phyloP scores from a whole-genome alignment of 2,888 invertebrate species.

The Agonopterix subpropinquella region DNA sequence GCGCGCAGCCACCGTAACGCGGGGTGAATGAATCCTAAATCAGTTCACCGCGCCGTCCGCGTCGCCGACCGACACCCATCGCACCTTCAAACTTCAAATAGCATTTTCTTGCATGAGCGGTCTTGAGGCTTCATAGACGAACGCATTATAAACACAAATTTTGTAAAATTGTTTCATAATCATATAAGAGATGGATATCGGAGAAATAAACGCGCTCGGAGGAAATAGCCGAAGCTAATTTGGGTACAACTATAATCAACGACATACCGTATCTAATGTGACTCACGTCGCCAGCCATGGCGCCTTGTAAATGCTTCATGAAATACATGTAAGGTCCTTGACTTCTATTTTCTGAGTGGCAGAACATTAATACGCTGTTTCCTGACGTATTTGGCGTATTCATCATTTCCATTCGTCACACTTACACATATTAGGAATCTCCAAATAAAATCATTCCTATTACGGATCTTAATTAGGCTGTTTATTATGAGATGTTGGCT shows the following conservation, averaged over 20 bases:
- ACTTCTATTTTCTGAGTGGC: constrained; percentile 37
- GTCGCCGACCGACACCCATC: constrained; percentile 21
- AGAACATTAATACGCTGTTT: constrained; percentile 47
- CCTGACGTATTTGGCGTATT: constrained; percentile 23
- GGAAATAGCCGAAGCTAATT: constrained; percentile 26
- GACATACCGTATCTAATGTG: constrained; percentile 50
- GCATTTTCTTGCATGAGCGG: constrained; percentile 14
- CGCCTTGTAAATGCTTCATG: constrained; percentile 23
- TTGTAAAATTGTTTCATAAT: constrained; percentile 3
- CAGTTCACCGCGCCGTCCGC: constrained; percentile 41
- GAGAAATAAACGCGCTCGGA: constrained; percentile 11
- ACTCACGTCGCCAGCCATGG: constrained; percentile 24
- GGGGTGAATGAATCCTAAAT: constrained; percentile 67
- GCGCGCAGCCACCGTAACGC: constrained; percentile 57
- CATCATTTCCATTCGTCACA: not conserved
- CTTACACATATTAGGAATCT: not conserved
- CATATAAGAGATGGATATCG: constrained; percentile 2
- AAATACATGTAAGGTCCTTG: constrained; percentile 52
- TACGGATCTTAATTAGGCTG: constrained; percentile 16
- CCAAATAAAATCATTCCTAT: constrained; percentile 22
- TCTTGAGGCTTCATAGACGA: not conserved
- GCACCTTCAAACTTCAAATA: constrained; percentile 1
- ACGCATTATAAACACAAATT: not conserved
- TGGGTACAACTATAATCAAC: constrained; percentile 36
- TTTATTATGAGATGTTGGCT: too few relatives aligned